Evolutionary conservation across 2,888 invertebrate genomes (phyloP), one percentile per base, ranked within the genome.

Genomic region (Leucophenga montana): DNA sequence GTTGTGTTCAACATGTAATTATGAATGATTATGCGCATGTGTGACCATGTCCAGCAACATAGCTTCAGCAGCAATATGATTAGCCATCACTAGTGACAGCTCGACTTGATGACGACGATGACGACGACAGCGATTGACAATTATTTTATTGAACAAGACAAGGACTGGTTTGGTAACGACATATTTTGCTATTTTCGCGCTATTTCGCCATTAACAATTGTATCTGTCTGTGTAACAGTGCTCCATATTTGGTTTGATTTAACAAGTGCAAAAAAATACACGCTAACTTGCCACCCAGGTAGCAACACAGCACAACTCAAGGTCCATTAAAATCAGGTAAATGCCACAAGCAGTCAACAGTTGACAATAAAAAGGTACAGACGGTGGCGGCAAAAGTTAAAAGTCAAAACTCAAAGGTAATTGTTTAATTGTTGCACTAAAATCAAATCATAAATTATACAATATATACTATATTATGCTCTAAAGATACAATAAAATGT

Each of bases 71-170:
- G 13, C 6, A 18, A 22, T 46, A 53, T 78, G 84, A 84, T 84
- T 82, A 81, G 83, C 81, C 79, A 84, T 82, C 81, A 84, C 57
- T 80, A 80, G 77, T 81, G 84, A 81, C 80, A 83, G 80, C 74
- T 39, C 11, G 39, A 39, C 11, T 74, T 75, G 75, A 73, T 68
- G 67, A 22, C 62, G 20, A 48, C 48, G 44, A 62, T 62, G 70
- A 72, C 71, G 44, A 44, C 54, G 31, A 27, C 57, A n/a, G 5
- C 57, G 50, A 80, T 78, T 74, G 76, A 79, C 78, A 78, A 78
- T 78, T 78, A 78, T 78, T 78, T 78, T 77, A 78, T 77, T 76
- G 78, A 75, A 39, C 39, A 39, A 5, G 39, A 39, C 11, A 8
- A 8, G 39, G 11, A 39, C 39, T 39, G 3, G 39, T 39, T 39